phyloP scores from a whole-genome alignment of 2,797 vertebrate species.

The Neosilurus mollespiculum region DNA sequence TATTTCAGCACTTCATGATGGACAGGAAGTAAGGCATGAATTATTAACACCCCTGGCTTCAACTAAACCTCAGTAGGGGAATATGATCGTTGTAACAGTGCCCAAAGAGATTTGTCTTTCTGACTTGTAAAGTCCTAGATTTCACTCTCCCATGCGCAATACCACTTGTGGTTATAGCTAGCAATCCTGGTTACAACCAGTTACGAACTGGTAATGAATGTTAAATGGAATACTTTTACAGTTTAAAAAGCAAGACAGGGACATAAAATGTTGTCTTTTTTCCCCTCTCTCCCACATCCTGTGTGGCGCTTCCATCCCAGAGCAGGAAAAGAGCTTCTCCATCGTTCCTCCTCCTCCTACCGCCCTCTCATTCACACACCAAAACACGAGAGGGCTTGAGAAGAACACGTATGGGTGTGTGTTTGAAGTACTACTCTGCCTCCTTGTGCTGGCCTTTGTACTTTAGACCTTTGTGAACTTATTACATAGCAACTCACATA shows the following conservation, averaged over 20 bases:
- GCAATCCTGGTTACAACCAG: slow-evolving; percentile 29
- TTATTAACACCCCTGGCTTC: slow-evolving; percentile 51
- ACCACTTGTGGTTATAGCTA: slow-evolving; percentile 30
- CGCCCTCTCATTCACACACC: slow-evolving; percentile 45
- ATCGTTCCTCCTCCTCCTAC: slow-evolving; percentile 34
- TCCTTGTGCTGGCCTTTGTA: slow-evolving; percentile 37
- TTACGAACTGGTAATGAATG: slow-evolving; percentile 60
- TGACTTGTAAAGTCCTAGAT: slow-evolving; percentile 27
- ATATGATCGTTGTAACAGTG: slow-evolving; percentile 30
- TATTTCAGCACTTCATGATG: slow-evolving; percentile 50
- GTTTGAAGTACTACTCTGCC: slow-evolving; percentile 25
- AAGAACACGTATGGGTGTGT: slow-evolving; percentile 30
- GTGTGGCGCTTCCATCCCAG: slow-evolving; percentile 69
- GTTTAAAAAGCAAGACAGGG: slow-evolving; percentile 50
- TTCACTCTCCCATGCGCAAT: slow-evolving; percentile 32
- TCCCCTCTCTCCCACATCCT: slow-evolving; percentile 72
- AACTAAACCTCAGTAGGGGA: slow-evolving; percentile 24
- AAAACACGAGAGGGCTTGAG: slow-evolving; percentile 49
- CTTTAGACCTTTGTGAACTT: slow-evolving; percentile 47
- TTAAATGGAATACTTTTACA: slow-evolving; percentile 48
- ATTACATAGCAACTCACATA: slow-evolving; percentile 56
- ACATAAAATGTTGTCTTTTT: slow-evolving; percentile 67
- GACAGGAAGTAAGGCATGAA: slow-evolving; percentile 51
- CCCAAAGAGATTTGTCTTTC: slow-evolving; percentile 27
- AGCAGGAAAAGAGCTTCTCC: slow-evolving; percentile 47